A percentile compares a stretch with the other conserved stretches of the same genome.
Evolutionary conservation across 2,888 invertebrate genomes (phyloP).

Genomic region (Cheiracanthium punctorium): DNA sequence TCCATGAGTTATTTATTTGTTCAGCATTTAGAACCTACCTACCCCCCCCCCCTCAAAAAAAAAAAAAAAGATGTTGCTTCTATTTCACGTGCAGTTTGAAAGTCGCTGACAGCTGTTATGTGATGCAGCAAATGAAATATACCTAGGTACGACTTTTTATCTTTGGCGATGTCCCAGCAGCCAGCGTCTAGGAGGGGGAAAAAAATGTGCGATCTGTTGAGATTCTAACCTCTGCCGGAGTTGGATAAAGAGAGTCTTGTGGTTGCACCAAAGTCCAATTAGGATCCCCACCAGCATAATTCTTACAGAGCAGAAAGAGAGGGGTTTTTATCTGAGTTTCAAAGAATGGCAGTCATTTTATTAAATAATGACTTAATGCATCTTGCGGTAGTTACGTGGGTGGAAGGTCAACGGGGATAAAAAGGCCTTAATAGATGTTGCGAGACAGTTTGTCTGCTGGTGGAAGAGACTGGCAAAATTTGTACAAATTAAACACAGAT

Average conservation of each 20-base stretch:
- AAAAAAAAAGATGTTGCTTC: neutral
- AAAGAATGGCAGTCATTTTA: too few species aligned
- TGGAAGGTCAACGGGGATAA: neutral
- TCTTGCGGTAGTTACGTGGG: neutral
- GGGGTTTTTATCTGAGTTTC: too few species aligned
- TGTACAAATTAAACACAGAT: neutral
- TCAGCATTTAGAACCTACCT: neutral
- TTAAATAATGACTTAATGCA: too few species aligned
- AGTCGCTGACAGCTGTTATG: constrained; percentile 37
- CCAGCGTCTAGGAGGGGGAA: too few species aligned
- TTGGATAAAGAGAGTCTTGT: neutral
- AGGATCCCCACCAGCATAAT: neutral
- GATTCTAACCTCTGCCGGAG: neutral
- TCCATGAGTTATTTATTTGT: neutral
- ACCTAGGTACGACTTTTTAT: too few species aligned
- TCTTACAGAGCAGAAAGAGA: too few species aligned
- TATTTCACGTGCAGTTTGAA: constrained; percentile 2
- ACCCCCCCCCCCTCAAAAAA: neutral
- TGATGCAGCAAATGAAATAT: neutral
- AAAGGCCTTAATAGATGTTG: neutral
- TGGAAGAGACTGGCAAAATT: neutral
- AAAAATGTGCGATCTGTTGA: too few species aligned
- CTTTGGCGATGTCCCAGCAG: too few species aligned
- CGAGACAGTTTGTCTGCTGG: neutral
- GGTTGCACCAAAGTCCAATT: neutral